A percentile compares a stretch with the other conserved stretches of the same genome.
These are phyloP conservation scores for Drosophila prolongata DNA, from an alignment of 2,888 invertebrate genomes.

Conservation along the genomic window DNA sequence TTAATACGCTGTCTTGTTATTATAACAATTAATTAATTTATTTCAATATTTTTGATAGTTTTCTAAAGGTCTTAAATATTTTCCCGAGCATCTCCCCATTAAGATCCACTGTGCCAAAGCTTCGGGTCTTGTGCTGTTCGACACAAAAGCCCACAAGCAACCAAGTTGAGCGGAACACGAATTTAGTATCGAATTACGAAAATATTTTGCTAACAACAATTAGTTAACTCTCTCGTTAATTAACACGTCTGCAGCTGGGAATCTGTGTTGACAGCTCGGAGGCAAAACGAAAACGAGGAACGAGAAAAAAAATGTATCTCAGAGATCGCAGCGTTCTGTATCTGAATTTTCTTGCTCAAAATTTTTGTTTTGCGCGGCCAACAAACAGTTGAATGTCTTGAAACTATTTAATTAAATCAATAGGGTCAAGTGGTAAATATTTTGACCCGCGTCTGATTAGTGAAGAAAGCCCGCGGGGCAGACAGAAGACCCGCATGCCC, in stretches of 20 bases:
- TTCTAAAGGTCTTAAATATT: too few relatives aligned
- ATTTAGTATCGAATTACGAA: conserved; percentile 84
- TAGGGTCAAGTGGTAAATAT: conserved; percentile 85
- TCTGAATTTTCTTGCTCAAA: not conserved
- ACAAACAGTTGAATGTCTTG: conserved; percentile 82
- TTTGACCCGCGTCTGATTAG: conserved; percentile 85
- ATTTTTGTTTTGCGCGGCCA: conserved; percentile 58
- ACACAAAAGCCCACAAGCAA: conserved; percentile 76
- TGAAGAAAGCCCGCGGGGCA: conserved; percentile 54
- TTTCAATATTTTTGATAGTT: too few relatives aligned
- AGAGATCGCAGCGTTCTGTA: conserved; percentile 7
- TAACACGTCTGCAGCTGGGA: conserved; percentile 82
- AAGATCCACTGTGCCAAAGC: conserved; percentile 51
- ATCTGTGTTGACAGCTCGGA: conserved; percentile 82
- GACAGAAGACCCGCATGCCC: conserved; percentile 39
- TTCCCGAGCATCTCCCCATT: not conserved
- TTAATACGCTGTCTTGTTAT: too few relatives aligned
- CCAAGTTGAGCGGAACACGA: conserved; percentile 79
- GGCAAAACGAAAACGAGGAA: conserved; percentile 12
- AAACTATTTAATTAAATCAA: conserved; percentile 85
- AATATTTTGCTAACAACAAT: conserved; percentile 84
- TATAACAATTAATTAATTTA: too few relatives aligned
- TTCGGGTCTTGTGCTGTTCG: conserved; percentile 24
- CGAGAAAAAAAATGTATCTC: conserved; percentile 1
- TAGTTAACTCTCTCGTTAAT: conserved; percentile 84